Base-by-base conservation (phyloP, 2,888 invertebrate genomes). In the Amorpha juglandis region DNA sequence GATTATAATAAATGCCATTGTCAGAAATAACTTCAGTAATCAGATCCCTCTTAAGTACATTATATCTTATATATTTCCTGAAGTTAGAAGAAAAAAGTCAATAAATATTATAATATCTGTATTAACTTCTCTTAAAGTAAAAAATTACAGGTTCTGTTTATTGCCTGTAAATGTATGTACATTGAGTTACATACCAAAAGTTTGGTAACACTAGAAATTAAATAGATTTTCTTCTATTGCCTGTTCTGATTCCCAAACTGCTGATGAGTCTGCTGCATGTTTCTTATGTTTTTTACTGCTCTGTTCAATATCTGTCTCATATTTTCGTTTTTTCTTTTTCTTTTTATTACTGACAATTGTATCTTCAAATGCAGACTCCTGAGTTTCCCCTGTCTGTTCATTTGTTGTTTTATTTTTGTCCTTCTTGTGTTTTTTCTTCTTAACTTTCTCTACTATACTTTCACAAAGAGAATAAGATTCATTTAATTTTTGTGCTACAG, bases 161-260 rank as follows among this genome's bases (percentile, higher is more conserved):
- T 8, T 51, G 2, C 50, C 16, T 50, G 50, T 47, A 9, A 52
- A 52, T 33, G 6, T 38, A 67, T 69, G 67, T 65, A 69, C 38
- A 38, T 38, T 38, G 9, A 38, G 38, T 42, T 58, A n/a, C 27
- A 27, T 52, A 52, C 52, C 51, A 51, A 51, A 21, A 11, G 6
- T 19, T 51, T 51, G 51, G 51, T 51, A 33, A 16, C 8, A 55
- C 80, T 78, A 90, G 80, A 87, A 90, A 72, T 84, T 87, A 78
- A 92, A 92, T 62, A 92, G 84, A 72, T 84, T 91, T 75, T 90
- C 81, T 75, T 89, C 89, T 70, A 91, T 91, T 33, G 88, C 88
- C 72, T 86, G 81, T 69, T 88, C 91, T 0, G 90, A 90, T 7
- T 88, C 91, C 92, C 91, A 91, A 1, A 80, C 81, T 63, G 83